Percentiles rank a stretch among this genome's conserved stretches.
phyloP scores from a whole-genome alignment of 2,888 invertebrate genomes.

The Drosophila paracracens region DNA sequence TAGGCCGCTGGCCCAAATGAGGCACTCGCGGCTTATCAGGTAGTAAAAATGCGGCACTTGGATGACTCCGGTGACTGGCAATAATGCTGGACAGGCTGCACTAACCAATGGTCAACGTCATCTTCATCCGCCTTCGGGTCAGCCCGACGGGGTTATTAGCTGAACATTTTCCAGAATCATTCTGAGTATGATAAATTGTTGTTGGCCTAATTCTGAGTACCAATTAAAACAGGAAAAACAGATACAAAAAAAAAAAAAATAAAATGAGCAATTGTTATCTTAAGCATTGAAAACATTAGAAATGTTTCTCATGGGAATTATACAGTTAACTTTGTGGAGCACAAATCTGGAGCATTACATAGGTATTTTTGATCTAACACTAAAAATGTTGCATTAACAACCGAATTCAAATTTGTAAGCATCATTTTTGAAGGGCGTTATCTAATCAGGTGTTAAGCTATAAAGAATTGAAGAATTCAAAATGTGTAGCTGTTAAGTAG shows the following conservation, averaged over 20 bases:
- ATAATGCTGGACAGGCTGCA: conserved; percentile 28
- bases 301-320: conserved; percentile 27
- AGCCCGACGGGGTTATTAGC: conserved; percentile 66
- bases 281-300: conserved; percentile 37
- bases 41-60: conserved; percentile 78
- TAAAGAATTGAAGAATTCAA: not conserved
- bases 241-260: conserved; percentile 23
- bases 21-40: conserved; percentile 68
- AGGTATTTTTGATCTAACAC: conserved; percentile 4
- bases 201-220: conserved; percentile 72
- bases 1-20: conserved; percentile 38
- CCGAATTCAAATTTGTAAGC: not conserved
- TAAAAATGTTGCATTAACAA: not conserved
- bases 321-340: conserved; percentile 1
- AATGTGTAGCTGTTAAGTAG: not conserved
- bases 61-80: conserved; percentile 70
- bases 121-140: conserved; percentile 29
- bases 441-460: not conserved
- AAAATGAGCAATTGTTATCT: conserved; percentile 51
- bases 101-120: conserved; percentile 50
- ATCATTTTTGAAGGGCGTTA: not conserved
- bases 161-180: conserved; percentile 64
- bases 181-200: conserved; percentile 71
- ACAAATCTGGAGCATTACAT: conserved; percentile 19
- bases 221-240: conserved; percentile 62